These are phyloP conservation scores for Platysteira castanea DNA, from an alignment of 2,113 vertebrate genomes.

Conservation along the genomic window DNA sequence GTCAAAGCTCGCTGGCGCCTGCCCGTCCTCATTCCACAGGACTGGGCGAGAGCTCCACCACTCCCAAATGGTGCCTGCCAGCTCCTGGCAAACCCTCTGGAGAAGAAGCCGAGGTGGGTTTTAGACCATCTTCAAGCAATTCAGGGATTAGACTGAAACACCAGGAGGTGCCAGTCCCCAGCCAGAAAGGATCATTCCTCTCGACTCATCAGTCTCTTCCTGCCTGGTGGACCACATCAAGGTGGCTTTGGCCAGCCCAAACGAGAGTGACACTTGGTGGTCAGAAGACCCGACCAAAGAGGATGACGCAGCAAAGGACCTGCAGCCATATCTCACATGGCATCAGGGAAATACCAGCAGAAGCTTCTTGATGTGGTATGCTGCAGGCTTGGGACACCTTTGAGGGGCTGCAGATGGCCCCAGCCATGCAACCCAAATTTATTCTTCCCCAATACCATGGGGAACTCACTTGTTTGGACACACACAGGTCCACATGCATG, in stretches of 20 bases:
- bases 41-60: accelerated
- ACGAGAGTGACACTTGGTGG: accelerated
- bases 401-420: not conserved
- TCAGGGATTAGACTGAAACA: not conserved
- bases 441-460: not conserved
- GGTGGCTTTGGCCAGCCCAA: not conserved
- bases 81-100: not conserved
- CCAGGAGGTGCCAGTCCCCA: not conserved
- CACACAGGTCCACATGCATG: accelerated
- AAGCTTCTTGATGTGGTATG: not conserved
- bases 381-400: not conserved
- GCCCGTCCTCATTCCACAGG: accelerated
- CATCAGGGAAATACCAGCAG: not conserved
- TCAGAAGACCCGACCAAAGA: not conserved
- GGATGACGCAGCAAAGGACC: not conserved
- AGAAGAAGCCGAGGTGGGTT: not conserved
- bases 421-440: not conserved
- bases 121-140: accelerated
- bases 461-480: not conserved
- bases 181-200: not conserved
- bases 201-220: accelerated
- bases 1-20: not conserved
- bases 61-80: accelerated
- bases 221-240: not conserved
- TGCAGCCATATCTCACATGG: not conserved